Evolutionary conservation across 2,797 vertebrate species (phyloP), one percentile per base, ranked within the genome.

Genomic region (Amazona ochrocephala): DNA sequence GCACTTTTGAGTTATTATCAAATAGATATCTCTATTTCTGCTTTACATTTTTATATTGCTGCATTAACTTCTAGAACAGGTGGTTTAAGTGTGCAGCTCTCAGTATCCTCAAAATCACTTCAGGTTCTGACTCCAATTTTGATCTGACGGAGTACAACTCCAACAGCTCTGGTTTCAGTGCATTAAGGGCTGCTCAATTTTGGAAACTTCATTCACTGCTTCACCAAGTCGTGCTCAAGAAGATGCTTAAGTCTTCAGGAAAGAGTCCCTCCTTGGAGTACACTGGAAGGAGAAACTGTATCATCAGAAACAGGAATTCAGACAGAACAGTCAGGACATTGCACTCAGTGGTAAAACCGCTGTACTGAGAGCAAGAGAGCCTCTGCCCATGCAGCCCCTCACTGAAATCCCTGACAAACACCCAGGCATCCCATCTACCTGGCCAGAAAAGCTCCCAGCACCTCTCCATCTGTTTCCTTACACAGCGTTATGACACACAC

Each of bases 21-120:
- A 53, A 64, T 12, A 56, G 41, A 82, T 24, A 87, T 2, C 14
- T 51, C 70, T 39, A 58, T 58, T 94, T 78, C 91, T 83, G 48
- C 56, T 77, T 65, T 41, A 8, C 7, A 5, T 44, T 71, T 75
- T 75, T 62, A 78, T 42, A 71, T 30, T 79, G 77, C 64, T 56
- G 29, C 41, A 54, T 48, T 79, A n/a, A 21, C 62, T 76, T 53
- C 54, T 22, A 22, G 14, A 83, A 27, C 95, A 95, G 93, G 93
- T 96, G 90, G 56, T 84, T 84, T 83, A 72, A 90, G 91, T 26
- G 81, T 53, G 81, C 42, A 77, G 83, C 41, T 74, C 94, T 78
- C 93, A 72, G 68, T 50, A 84, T 12, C 53, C 81, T 54, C 67
- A 41, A 2, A 27, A 68, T 20, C 41, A 62, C 68, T 67, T 16